These are phyloP conservation scores for Tetragonula clypearis DNA, from an alignment of 1,140 invertebrate species.

Conservation along the genomic window DNA sequence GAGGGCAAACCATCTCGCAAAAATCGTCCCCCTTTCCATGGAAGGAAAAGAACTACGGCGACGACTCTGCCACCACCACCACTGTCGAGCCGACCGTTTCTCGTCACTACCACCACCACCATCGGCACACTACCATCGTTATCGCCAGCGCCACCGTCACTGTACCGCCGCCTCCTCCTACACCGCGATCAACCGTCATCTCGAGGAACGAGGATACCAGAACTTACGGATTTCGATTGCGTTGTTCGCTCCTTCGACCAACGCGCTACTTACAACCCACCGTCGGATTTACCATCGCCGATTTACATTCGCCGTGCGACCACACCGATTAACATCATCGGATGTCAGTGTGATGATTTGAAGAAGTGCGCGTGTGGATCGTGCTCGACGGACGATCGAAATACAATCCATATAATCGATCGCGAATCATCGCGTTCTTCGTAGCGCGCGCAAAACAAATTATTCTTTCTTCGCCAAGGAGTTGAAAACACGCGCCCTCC, in stretches of 20 bases:
- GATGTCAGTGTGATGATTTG: slow-evolving; percentile 20
- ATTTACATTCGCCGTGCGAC: slow-evolving; percentile 16
- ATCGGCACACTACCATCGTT: slow-evolving; percentile 67
- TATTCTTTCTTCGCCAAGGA: neutral
- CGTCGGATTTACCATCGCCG: neutral
- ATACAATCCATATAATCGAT: neutral
- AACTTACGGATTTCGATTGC: slow-evolving; percentile 58
- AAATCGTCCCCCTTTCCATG: slow-evolving; percentile 81
- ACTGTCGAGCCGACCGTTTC: slow-evolving; percentile 60
- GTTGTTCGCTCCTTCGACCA: slow-evolving; percentile 69
- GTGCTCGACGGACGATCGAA: neutral
- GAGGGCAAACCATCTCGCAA: slow-evolving; percentile 81
- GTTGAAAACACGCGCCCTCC: slow-evolving; percentile 35
- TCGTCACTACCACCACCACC: slow-evolving; percentile 61
- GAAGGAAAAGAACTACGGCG: slow-evolving; percentile 78
- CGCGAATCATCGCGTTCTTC: neutral
- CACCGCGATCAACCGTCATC: slow-evolving; percentile 66
- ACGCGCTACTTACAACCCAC: slow-evolving; percentile 7
- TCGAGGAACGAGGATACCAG: slow-evolving; percentile 62
- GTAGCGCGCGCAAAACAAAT: slow-evolving; percentile 25
- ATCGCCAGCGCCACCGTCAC: slow-evolving; percentile 64
- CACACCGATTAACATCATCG: neutral
- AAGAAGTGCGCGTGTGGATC: slow-evolving; percentile 32
- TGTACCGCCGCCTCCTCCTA: slow-evolving; percentile 63
- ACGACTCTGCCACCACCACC: slow-evolving; percentile 75